Base-by-base conservation (phyloP, 2,113 vertebrate species). In the Blennius ocellaris region DNA sequence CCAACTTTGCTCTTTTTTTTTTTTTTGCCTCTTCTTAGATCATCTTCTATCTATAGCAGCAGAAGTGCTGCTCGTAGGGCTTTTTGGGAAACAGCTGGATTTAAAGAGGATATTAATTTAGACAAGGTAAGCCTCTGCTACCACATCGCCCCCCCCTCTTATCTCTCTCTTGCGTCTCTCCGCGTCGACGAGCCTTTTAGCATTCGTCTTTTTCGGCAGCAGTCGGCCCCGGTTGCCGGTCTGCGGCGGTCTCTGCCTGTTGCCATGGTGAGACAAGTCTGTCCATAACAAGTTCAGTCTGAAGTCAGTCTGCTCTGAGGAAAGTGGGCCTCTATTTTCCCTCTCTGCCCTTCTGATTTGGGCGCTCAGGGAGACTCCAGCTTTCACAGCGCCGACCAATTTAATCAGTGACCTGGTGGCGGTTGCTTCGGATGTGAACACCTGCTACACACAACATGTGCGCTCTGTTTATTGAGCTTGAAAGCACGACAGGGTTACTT, bases 81-180 rank as follows among this genome's bases (percentile, higher is more conserved):
- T 56, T 75, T 73, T 56, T 60, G 63, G 65, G 39, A 73, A 30
- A 57, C 76, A 70, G 72, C 73, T 73, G 67, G 41, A 14, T 64
- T 58, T 64, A 69, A 85, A 82, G 50, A 60, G 59, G 81, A 79
- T 76, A 39, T 53, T 69, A 45, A 37, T 69, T 64, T 74, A 57
- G 71, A 54, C 49, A 84, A 86, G 91, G 91, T 92, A 91, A 91
- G 88, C 54, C 45, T 78, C 53, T 10, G 56, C 54, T 17, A 54
- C 55, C 61, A 48, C 49, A 12, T 47, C 38, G 7, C 56, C 61
- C 30, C 56, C 61, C 30, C 78, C 16, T 41, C 50, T 36, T 72
- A 43, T 11, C 8, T 49, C 44, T 61, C 56, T 69, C 52, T 45
- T 44, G 2, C 21, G 2, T 30, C 21, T 30, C 21, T 30, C 21